A percentile compares a stretch with the other conserved stretches of the same genome.
These are phyloP conservation scores for Asobara japonica DNA, from an alignment of 1,140 invertebrate species.

Conservation along the genomic window DNA sequence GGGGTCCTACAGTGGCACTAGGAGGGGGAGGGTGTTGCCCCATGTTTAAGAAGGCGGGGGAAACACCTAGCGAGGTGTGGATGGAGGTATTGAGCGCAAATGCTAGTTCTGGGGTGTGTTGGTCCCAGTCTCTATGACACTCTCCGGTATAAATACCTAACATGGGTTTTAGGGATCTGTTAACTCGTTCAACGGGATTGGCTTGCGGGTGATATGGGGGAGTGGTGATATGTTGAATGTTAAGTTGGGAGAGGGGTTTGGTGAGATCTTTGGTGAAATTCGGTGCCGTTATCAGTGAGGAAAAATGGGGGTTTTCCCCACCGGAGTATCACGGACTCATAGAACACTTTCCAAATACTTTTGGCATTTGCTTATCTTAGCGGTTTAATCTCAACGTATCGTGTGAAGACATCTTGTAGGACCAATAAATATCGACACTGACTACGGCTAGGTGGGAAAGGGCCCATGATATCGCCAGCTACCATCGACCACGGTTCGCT, in stretches of 20 bases:
- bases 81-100: neutral
- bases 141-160: no score
- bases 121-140: no score
- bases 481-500: slow-evolving; percentile 53
- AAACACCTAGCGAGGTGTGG: neutral
- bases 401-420: slow-evolving; percentile 15
- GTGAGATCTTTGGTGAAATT: slow-evolving; percentile 48
- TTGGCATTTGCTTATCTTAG: no score
- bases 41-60: neutral
- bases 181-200: no score
- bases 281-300: slow-evolving; percentile 59
- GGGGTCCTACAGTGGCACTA: neutral
- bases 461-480: slow-evolving; percentile 55
- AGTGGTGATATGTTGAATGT: neutral
- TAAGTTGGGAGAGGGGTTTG: neutral
- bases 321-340: slow-evolving; percentile 45
- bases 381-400: slow-evolving; percentile 19
- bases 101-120: neutral
- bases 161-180: no score
- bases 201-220: no score
- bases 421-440: no score
- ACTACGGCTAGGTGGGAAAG: no score
- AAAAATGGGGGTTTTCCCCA: slow-evolving; percentile 52
- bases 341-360: slow-evolving; percentile 24
- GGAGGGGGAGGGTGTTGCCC: neutral